These are phyloP conservation scores for Mastomys coucha DNA, from an alignment of 2,113 vertebrate genomes.

Conservation along the genomic window DNA sequence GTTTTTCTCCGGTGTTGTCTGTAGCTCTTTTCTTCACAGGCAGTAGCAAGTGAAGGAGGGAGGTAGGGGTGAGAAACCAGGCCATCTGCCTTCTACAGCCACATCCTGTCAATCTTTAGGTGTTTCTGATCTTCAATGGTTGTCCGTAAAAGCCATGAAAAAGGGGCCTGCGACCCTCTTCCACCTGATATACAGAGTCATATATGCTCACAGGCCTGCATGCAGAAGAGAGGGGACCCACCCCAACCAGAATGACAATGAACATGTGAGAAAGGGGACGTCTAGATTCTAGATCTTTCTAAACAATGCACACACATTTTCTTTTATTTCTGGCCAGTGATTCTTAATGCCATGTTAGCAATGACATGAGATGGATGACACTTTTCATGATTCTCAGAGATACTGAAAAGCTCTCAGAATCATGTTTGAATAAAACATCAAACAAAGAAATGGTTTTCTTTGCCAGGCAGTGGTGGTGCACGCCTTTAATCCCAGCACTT, in stretches of 20 bases:
- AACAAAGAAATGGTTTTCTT: slow-evolving; percentile 20
- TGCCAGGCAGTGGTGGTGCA: neutral
- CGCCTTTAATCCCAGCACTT: too few species aligned
- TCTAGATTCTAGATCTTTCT: slow-evolving; percentile 36
- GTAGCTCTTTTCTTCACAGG: slow-evolving; percentile 60
- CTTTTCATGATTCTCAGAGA: neutral
- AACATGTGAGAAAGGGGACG: neutral
- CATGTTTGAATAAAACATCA: neutral
- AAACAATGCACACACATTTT: neutral
- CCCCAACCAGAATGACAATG: neutral
- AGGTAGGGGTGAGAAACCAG: neutral
- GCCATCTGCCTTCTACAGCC: neutral
- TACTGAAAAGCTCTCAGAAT: neutral
- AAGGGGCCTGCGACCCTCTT: neutral
- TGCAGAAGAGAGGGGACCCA: neutral
- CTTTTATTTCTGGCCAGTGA: slow-evolving; percentile 55
- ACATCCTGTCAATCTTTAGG: neutral
- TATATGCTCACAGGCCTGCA: neutral
- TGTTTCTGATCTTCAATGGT: neutral
- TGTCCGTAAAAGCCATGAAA: slow-evolving; percentile 45
- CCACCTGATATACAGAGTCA: neutral
- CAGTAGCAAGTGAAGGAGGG: neutral
- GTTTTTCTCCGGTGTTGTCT: slow-evolving; percentile 43
- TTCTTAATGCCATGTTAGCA: slow-evolving; percentile 18
- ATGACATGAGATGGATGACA: neutral